Evolutionary conservation across 2,113 vertebrate genomes (phyloP), one percentile per base, ranked within the genome.

Genomic region (Eptesicus fuscus): DNA sequence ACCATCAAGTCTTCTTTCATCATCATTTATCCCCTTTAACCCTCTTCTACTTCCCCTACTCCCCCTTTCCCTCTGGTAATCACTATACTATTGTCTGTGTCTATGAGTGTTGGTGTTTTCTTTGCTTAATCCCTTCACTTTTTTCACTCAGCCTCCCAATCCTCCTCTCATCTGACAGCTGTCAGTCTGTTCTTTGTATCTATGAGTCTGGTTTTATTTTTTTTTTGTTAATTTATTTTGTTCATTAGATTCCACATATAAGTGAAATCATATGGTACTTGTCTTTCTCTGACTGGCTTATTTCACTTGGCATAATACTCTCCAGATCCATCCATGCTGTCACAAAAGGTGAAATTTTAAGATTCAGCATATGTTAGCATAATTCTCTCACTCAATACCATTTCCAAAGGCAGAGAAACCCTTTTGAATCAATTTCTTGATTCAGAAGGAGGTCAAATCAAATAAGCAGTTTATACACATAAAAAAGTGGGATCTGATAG

Each of bases 351-450:
- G 9, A 35, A 93, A 67, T 95, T 97, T 96, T 93, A 96, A 96
- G 42, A 93, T 97, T 97, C 95, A 97, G 76, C 83, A 61, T 96
- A 97, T 95, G 70, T 94, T 97, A 93, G 44, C 70, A 89, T 94
- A 96, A 98, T 95, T 94, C 83, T 93, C 97, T 96, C 7, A 96
- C 96, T 95, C 82, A 95, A 86, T 93, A 87, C 10, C 74, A 42
- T 96, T 97, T 97, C 97, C 11, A 83, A 95, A 94, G 61, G 67
- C 82, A 83, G 35, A 80, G 35, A 80, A 78, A 89, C 35, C 87
- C 85, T 89, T 97, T 51, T 92, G 79, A 97, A 79, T 93, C 91
- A 95, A 85, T 96, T 96, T 97, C 94, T 95, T 90, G 83, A 96
- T 44, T 84, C 92, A 90, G 79, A 82, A 96, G 37, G 85, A 88